These are phyloP conservation scores for Apis laboriosa DNA, from an alignment of 1,140 invertebrate species.

Conservation along the genomic window DNA sequence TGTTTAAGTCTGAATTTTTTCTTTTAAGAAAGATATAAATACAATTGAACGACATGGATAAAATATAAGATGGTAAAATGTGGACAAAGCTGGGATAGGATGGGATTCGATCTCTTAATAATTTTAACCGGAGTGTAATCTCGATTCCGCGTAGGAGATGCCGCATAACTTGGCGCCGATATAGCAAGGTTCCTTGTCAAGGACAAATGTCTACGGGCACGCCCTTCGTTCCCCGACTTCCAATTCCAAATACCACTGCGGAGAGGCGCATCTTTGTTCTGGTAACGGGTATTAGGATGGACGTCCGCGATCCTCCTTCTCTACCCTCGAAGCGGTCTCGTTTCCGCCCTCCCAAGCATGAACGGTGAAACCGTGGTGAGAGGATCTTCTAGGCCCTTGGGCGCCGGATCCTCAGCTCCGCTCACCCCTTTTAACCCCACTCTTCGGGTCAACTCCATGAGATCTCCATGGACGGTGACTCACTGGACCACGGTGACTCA, in stretches of 20 bases:
- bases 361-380: slow-evolving; percentile 49
- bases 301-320: slow-evolving; percentile 46
- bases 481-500: slow-evolving; percentile 59
- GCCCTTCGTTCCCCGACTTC: slow-evolving; percentile 50
- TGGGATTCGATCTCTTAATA: background rate
- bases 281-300: slow-evolving; percentile 41
- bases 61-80: too few relatives aligned
- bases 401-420: slow-evolving; percentile 53
- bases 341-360: slow-evolving; percentile 62
- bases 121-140: background rate
- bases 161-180: slow-evolving; percentile 33
- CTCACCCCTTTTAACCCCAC: slow-evolving; percentile 61
- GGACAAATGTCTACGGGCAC: slow-evolving; percentile 56
- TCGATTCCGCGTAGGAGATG: slow-evolving; percentile 17
- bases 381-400: slow-evolving; percentile 56
- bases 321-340: slow-evolving; percentile 54
- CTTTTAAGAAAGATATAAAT: too few relatives aligned
- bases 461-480: slow-evolving; percentile 55
- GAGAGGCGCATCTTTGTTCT: slow-evolving; percentile 49
- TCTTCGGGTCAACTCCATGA: slow-evolving; percentile 14
- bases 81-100: background rate
- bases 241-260: slow-evolving; percentile 52
- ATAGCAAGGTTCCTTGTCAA: slow-evolving; percentile 21
- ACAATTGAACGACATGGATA: too few relatives aligned
- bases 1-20: too few relatives aligned